phyloP scores from a whole-genome alignment of 2,797 vertebrate species.

The Fratercula arctica region DNA sequence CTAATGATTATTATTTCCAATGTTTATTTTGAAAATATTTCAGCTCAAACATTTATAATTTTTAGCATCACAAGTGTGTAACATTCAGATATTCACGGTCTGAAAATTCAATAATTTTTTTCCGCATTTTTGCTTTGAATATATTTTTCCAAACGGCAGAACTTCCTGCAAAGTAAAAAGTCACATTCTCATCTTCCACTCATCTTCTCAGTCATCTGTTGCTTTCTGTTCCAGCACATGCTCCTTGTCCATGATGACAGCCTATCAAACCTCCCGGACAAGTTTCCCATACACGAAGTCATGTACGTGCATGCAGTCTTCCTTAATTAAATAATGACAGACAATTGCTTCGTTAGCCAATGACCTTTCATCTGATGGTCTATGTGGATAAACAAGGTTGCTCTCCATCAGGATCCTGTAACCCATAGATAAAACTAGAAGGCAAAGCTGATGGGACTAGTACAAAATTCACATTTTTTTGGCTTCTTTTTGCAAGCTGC shows the following conservation, averaged over 20 bases:
- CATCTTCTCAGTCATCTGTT: not conserved
- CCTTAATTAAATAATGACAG: not conserved
- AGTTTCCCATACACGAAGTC: not conserved
- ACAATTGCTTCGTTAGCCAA: not conserved
- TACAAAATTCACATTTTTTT: not conserved
- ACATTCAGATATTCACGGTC: not conserved
- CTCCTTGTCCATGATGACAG: not conserved
- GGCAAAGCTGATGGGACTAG: not conserved
- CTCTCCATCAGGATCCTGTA: not conserved
- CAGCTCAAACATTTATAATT: not conserved
- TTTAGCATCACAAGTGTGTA: not conserved
- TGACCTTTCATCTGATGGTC: not conserved
- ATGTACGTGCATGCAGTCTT: not conserved
- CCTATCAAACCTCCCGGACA: not conserved
- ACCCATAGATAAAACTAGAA: not conserved
- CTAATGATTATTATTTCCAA: not conserved
- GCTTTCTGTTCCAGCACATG: not conserved
- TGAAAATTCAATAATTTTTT: not conserved
- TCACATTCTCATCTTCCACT: not conserved
- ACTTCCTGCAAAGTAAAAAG: not conserved
- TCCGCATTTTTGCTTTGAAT: not conserved
- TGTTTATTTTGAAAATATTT: not conserved
- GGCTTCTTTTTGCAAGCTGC: not conserved
- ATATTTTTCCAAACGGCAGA: not conserved
- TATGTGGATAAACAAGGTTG: not conserved